Base-by-base conservation (phyloP, 2,113 vertebrate genomes). In the Odocoileus hemionus region DNA sequence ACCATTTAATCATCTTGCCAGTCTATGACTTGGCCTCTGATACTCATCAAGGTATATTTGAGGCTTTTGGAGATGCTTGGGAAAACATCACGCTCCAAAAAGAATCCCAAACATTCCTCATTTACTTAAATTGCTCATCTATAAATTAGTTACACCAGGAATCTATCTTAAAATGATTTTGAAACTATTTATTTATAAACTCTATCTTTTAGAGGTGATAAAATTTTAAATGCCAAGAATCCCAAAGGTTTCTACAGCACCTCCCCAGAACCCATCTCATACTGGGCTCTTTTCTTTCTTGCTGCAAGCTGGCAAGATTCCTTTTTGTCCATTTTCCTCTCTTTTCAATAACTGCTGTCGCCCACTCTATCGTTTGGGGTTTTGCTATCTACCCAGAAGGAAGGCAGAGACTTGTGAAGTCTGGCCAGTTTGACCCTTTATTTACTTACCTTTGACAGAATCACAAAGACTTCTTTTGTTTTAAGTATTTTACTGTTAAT, bases 391-490 rank as follows among this genome's bases (percentile, higher is more conserved):
- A 93, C 67, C 33, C 30, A 93, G 82, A 97, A 91, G 43, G 64
- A 88, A 97, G 90, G 84, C 36, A 91, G 91, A 95, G 76, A 12
- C 83, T 33, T 97, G 60, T 95, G 96, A 95, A 96, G 96, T 97
- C 58, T 86, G 84, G 58, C 91, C 93, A 91, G 55, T 36, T 78
- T 96, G 95, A 95, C 91, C 89, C 47, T 94, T 95, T 91, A 94
- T 97, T 97, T 97, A 95, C 67, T 19, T 45, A 91, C 84, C 67
- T 95, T 80, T 95, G 91, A 96, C 86, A 91, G 82, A 95, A 89
- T 95, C 83, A 93, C 57, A 94, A 89, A 93, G 94, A 83, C 55
- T 15, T 93, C 82, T 97, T 96, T 97, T 98, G 88, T 96, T 95
- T 88, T 86, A 89, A 97, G 86, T 57, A 21, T 47, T 97, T 98